Evolutionary conservation across 2,888 invertebrate genomes (phyloP).

Genomic region (Serripes groenlandicus): DNA sequence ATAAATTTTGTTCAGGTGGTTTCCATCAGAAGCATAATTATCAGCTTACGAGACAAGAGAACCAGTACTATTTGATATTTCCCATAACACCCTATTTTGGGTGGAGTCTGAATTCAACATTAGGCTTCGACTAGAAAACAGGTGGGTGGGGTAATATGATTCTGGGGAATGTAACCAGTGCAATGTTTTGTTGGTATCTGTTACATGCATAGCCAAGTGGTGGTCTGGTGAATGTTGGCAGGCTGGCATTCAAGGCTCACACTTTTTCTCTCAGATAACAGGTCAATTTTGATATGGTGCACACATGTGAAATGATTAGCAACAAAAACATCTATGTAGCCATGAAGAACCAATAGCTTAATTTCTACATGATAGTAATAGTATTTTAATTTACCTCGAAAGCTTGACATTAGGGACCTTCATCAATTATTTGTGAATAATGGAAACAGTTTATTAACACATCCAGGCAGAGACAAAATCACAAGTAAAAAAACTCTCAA

Average conservation of each 20-base stretch:
- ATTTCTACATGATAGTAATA: too few relatives aligned
- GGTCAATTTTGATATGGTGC: constrained; percentile 15
- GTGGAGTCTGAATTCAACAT: neutral
- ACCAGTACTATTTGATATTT: constrained; percentile 11
- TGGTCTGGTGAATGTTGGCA: constrained; percentile 11
- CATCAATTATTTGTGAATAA: too few relatives aligned
- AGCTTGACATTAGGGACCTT: too few relatives aligned
- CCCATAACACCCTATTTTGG: constrained; percentile 20
- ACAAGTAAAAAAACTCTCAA: too few relatives aligned
- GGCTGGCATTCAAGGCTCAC: constrained; percentile 13
- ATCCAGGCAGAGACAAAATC: too few relatives aligned
- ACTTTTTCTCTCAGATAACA: constrained; percentile 16
- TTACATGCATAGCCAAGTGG: constrained; percentile 16
- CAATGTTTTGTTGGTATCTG: neutral
- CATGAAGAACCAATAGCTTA: too few relatives aligned
- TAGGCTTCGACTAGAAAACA: neutral
- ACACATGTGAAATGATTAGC: constrained; percentile 69
- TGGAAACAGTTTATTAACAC: too few relatives aligned
- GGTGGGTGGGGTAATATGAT: constrained; percentile 19
- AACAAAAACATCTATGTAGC: constrained; percentile 79
- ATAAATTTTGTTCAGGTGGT: constrained; percentile 17
- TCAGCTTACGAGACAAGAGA: constrained; percentile 19
- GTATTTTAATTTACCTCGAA: too few relatives aligned
- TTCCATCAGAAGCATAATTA: constrained; percentile 20
- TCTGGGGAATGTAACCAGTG: constrained; percentile 3